Percentiles rank a stretch among this genome's conserved stretches.
phyloP scores from a whole-genome alignment of 2,888 invertebrate species.

The Dugesia japonica region DNA sequence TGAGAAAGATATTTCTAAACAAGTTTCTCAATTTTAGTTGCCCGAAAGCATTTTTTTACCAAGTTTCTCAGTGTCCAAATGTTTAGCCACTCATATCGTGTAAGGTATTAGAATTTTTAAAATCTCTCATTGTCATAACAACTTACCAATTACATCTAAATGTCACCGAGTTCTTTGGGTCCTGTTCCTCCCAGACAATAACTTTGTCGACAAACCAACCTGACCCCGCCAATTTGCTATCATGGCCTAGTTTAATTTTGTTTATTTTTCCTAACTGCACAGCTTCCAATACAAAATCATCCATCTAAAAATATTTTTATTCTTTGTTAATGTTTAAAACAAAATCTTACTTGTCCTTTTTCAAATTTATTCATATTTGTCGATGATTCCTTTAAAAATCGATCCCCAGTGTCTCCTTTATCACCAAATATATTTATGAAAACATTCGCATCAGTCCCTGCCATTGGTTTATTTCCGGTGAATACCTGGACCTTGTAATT shows the following conservation, averaged over 20 bases:
- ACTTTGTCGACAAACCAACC: slow-evolving; percentile 48
- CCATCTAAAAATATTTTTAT: slow-evolving; percentile 39
- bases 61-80: too few species aligned
- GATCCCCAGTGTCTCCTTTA: slow-evolving; percentile 46
- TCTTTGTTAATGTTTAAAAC: too few species aligned
- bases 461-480: slow-evolving; percentile 31
- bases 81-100: too few species aligned
- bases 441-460: slow-evolving; percentile 48
- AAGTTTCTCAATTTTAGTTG: too few species aligned
- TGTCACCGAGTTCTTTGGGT: slow-evolving; percentile 37
- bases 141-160: slow-evolving; percentile 43
- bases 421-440: slow-evolving; percentile 47
- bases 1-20: too few species aligned
- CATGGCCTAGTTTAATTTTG: slow-evolving; percentile 47
- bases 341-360: slow-evolving; percentile 39
- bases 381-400: slow-evolving; percentile 44
- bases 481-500: slow-evolving; percentile 16
- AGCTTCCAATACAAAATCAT: slow-evolving; percentile 47
- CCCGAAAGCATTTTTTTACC: too few species aligned
- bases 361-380: slow-evolving; percentile 48
- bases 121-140: too few species aligned
- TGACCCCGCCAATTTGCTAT: slow-evolving; percentile 42
- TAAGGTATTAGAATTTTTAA: too few species aligned
- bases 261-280: slow-evolving; percentile 43
- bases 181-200: slow-evolving; percentile 39